These are phyloP conservation scores for Syngnathus scovelli DNA, from an alignment of 2,113 vertebrate species.

Conservation along the genomic window DNA sequence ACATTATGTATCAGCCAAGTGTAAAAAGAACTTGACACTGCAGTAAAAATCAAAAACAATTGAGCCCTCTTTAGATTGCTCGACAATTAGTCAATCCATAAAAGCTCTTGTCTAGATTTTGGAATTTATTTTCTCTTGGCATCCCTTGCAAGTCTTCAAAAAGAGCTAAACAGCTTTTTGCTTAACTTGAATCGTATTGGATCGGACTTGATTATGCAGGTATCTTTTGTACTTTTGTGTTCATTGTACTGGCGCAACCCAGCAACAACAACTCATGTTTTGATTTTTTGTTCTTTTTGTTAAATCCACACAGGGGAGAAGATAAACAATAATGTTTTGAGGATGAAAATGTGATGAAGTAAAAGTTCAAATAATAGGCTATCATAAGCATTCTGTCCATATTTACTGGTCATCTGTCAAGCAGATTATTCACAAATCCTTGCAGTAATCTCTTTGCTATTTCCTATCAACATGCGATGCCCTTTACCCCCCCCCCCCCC, in stretches of 20 bases:
- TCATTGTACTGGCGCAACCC: neutral
- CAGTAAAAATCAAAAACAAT: too few species aligned
- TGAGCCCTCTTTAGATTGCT: too few species aligned
- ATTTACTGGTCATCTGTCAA: conserved; percentile 69
- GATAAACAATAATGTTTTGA: neutral
- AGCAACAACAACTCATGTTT: neutral
- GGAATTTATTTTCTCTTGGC: too few species aligned
- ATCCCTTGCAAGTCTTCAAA: neutral
- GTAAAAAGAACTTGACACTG: too few species aligned
- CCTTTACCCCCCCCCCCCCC: conserved; percentile 15
- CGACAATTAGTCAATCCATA: too few species aligned
- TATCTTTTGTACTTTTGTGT: neutral
- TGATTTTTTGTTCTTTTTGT: neutral
- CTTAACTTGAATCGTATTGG: neutral
- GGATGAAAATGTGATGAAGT: conserved; percentile 1
- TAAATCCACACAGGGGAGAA: neutral
- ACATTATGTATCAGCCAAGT: too few species aligned
- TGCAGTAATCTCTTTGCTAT: conserved; percentile 51
- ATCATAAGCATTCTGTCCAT: conserved; percentile 46
- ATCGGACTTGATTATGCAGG: neutral
- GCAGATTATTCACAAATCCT: conserved; percentile 69
- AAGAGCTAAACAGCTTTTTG: neutral
- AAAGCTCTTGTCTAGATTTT: too few species aligned
- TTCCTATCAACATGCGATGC: conserved; percentile 43
- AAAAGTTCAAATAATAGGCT: conserved; percentile 40